phyloP scores from a whole-genome alignment of 1,140 invertebrate genomes.

The Galendromus occidentalis region DNA sequence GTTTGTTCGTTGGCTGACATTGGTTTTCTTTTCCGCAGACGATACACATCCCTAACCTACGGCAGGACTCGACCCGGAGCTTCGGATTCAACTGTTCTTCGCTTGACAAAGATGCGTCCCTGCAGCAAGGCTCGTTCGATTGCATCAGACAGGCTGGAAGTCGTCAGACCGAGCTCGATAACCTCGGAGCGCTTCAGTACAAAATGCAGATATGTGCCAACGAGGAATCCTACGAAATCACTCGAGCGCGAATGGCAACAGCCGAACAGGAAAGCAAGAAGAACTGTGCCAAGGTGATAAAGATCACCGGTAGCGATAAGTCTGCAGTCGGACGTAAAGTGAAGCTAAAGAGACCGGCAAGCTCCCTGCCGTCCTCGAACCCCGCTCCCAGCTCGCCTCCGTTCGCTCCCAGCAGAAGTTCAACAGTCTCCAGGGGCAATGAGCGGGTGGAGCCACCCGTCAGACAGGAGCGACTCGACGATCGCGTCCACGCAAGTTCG shows the following conservation, averaged over 20 bases:
- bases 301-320: not conserved
- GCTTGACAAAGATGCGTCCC: not conserved
- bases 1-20: not conserved
- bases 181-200: constrained; percentile 53
- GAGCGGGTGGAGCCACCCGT: not conserved
- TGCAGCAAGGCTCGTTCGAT: constrained; percentile 8
- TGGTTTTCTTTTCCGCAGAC: not conserved
- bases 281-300: constrained; percentile 35
- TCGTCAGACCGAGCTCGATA: constrained; percentile 35
- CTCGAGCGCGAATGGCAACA: constrained; percentile 58
- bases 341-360: not conserved
- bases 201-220: constrained; percentile 77
- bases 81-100: not conserved
- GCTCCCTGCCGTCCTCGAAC: not conserved
- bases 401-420: not conserved
- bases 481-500: not conserved
- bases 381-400: not conserved
- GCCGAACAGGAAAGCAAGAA: constrained; percentile 73
- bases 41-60: constrained; percentile 10
- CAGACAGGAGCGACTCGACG: constrained; percentile 3
- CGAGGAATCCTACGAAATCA: constrained; percentile 79
- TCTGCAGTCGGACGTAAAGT: not conserved
- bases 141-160: not conserved
- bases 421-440: not conserved
- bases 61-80: constrained; percentile 3